Conservation (phyloP, 2,888 invertebrate genomes). For the Drosophila sordidapex region DNA sequence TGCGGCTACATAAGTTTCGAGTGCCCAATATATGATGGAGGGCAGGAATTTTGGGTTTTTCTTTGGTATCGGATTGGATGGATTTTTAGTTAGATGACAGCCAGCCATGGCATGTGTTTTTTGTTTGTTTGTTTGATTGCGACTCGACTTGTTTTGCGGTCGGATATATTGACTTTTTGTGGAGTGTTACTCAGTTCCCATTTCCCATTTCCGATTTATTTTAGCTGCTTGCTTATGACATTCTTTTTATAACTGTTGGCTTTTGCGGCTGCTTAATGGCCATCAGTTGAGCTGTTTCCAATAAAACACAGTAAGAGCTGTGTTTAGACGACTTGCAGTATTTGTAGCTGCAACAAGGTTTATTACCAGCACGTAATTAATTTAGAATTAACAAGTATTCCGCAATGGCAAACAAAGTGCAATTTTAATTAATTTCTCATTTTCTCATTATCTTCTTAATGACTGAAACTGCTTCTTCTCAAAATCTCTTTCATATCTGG, state of each 20-base stretch:
- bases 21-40: conserved; percentile 3
- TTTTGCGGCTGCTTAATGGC: conserved; percentile 48
- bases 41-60: background rate
- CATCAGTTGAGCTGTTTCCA: conserved; percentile 34
- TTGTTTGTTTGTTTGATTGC: conserved; percentile 21
- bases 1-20: conserved; percentile 16
- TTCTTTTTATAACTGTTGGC: conserved; percentile 36
- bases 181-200: background rate
- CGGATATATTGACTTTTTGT: conserved; percentile 22
- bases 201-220: background rate
- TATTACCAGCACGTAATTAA: background rate
- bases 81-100: conserved; percentile 28
- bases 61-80: background rate
- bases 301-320: conserved; percentile 41
- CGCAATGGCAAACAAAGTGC: background rate
- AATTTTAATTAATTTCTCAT: background rate
- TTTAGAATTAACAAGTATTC: background rate
- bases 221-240: conserved; percentile 45
- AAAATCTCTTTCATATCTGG: background rate
- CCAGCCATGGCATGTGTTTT: conserved; percentile 9
- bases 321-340: background rate
- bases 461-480: background rate
- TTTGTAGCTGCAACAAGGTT: background rate
- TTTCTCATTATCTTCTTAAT: background rate
- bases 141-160: conserved; percentile 14